Evolutionary conservation across 2,888 invertebrate species (phyloP).

Genomic region (Oscheius onirici): DNA sequence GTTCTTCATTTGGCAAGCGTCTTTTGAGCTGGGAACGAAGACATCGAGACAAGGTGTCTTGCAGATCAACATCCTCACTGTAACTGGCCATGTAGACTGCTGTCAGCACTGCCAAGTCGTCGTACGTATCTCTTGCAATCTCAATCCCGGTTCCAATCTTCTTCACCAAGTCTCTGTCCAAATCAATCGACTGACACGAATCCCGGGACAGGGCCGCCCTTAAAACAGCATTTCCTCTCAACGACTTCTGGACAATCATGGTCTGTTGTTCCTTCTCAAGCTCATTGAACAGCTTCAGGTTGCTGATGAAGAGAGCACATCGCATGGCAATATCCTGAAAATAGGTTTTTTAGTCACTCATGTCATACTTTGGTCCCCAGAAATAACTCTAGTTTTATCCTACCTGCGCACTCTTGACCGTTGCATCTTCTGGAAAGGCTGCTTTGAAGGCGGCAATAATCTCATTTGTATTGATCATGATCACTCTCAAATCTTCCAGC

Average conservation of each 20-base stretch:
- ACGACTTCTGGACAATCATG: slow-evolving; percentile 13
- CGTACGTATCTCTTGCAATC: slow-evolving; percentile 12
- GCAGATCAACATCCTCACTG: slow-evolving; percentile 5
- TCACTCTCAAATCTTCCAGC: slow-evolving; percentile 26
- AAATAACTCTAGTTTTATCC: too few species aligned
- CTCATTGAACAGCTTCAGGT: slow-evolving; percentile 1
- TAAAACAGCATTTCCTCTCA: slow-evolving; percentile 8
- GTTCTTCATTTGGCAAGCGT: slow-evolving; percentile 3
- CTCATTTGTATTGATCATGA: slow-evolving; percentile 10
- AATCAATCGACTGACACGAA: neutral
- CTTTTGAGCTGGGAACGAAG: slow-evolving; percentile 15
- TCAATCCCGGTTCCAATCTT: slow-evolving; percentile 15
- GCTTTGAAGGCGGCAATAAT: slow-evolving; percentile 1
- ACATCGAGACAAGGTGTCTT: slow-evolving; percentile 17
- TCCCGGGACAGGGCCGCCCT: slow-evolving; percentile 14
- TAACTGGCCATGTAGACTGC: slow-evolving; percentile 24
- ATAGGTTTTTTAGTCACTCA: neutral
- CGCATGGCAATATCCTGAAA: slow-evolving; percentile 22
- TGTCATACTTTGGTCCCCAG: too few species aligned
- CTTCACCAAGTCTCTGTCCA: neutral
- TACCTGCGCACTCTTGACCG: slow-evolving; percentile 16
- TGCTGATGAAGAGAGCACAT: slow-evolving; percentile 11
- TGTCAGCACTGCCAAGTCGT: slow-evolving; percentile 29
- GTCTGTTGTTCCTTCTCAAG: neutral
- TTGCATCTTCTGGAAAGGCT: slow-evolving; percentile 29